Evolutionary conservation across 2,888 invertebrate genomes (phyloP).

Genomic region (Agrilus cyanescens): DNA sequence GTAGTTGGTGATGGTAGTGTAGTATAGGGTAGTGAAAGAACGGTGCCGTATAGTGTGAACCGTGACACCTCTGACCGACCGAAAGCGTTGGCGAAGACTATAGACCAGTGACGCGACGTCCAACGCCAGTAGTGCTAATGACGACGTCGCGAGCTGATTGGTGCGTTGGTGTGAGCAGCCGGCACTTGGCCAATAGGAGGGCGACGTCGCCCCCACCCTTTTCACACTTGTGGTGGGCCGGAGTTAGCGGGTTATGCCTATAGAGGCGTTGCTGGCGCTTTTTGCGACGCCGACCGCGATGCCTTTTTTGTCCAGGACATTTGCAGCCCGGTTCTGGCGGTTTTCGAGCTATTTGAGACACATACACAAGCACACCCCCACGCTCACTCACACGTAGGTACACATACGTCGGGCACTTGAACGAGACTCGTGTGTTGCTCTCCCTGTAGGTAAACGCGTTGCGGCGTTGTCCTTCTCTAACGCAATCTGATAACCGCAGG

Average conservation of each 20-base stretch:
- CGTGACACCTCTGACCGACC: slow-evolving; percentile 33
- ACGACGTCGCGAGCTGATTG: slow-evolving; percentile 33
- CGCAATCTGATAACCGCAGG: no score
- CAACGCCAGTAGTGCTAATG: slow-evolving; percentile 38
- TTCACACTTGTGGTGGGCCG: slow-evolving; percentile 36
- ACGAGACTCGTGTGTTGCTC: no score
- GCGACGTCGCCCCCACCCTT: slow-evolving; percentile 36
- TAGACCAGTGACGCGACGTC: slow-evolving; percentile 31
- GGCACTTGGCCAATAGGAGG: slow-evolving; percentile 32
- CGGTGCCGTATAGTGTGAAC: slow-evolving; percentile 25
- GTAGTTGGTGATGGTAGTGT: slow-evolving; percentile 9
- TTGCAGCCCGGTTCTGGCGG: slow-evolving; percentile 13
- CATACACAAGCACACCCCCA: no score
- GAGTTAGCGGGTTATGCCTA: slow-evolving; percentile 34
- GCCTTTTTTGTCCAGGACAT: slow-evolving; percentile 17
- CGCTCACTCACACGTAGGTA: no score
- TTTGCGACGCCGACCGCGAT: slow-evolving; percentile 26
- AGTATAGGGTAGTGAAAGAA: slow-evolving; percentile 10
- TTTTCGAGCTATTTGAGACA: slow-evolving; percentile 7
- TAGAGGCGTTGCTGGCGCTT: slow-evolving; percentile 33
- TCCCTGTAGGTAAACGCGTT: no score
- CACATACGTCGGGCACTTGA: no score
- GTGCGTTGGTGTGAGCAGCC: slow-evolving; percentile 30
- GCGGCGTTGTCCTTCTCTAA: no score
- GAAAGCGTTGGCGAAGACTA: slow-evolving; percentile 34